Percentiles rank a stretch among this genome's conserved stretches.
phyloP scores from a whole-genome alignment of 2,888 invertebrate genomes.

The Marronus borbonicus region DNA sequence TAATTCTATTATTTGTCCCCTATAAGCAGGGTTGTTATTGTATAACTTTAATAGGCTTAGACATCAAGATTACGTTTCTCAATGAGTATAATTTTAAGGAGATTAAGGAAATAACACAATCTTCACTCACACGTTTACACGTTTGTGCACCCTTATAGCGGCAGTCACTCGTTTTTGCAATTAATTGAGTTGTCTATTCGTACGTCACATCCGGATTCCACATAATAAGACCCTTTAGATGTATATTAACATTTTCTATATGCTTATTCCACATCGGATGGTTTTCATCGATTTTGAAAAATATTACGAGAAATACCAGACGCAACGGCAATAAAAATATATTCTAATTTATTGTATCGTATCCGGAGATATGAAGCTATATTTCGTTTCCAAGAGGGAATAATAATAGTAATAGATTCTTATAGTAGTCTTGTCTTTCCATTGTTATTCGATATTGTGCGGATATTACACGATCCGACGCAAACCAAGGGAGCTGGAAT shows the following conservation, averaged over 20 bases:
- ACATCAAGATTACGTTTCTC: no score
- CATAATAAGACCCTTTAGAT: no score
- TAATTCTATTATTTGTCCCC: no score
- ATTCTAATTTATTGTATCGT: constrained; percentile 45
- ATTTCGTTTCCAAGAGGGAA: constrained; percentile 36
- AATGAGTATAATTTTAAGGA: no score
- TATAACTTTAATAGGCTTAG: no score
- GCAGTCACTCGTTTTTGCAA: no score
- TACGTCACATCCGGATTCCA: no score
- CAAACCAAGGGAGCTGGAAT: not conserved
- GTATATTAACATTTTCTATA: not conserved
- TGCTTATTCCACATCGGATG: not conserved
- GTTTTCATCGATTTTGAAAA: constrained; percentile 25
- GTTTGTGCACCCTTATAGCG: no score
- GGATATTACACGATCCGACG: constrained; percentile 55
- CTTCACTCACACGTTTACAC: no score
- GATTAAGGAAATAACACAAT: no score
- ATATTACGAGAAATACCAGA: constrained; percentile 32
- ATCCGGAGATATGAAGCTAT: constrained; percentile 44
- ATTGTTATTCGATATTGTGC: constrained; percentile 56
- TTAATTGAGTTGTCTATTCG: no score
- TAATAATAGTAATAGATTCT: constrained; percentile 46
- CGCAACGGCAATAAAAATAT: constrained; percentile 33
- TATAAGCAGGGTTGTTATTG: no score
- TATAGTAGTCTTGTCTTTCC: constrained; percentile 41